Conservation (phyloP, 1,140 invertebrate genomes). For the Kradibia gibbosae region DNA sequence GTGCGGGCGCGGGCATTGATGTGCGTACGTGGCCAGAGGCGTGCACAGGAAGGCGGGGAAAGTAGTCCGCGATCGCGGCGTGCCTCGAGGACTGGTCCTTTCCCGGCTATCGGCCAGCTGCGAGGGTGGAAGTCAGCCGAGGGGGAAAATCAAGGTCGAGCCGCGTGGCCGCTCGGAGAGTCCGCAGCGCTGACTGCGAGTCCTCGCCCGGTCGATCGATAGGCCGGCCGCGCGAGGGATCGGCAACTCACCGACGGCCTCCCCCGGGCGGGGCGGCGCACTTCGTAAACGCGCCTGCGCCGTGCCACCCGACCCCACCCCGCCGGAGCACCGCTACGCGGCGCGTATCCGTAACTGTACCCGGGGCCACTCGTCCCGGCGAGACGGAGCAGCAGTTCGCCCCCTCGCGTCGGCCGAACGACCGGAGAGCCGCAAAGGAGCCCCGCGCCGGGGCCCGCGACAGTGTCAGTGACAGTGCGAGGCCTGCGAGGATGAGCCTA, state of each 20-base stretch:
- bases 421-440: neutral
- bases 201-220: conserved; percentile 12
- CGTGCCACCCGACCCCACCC: neutral
- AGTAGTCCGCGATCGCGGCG: too few species aligned
- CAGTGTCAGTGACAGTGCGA: conserved; percentile 13
- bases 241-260: conserved; percentile 4
- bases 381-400: conserved; percentile 7
- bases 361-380: neutral
- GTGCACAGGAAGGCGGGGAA: too few species aligned
- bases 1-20: too few species aligned
- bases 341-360: too few species aligned
- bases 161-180: neutral
- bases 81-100: too few species aligned
- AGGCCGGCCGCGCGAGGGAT: neutral
- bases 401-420: conserved; percentile 16
- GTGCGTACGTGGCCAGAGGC: too few species aligned
- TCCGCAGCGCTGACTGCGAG: neutral
- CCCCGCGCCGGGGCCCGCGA: neutral
- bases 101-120: too few species aligned
- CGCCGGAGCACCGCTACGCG: neutral
- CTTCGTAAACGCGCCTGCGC: neutral
- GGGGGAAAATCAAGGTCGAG: too few species aligned
- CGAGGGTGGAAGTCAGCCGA: too few species aligned
- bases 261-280: neutral
- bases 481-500: neutral